Conservation (phyloP, 2,113 vertebrate genomes). For the Rhea americana region DNA sequence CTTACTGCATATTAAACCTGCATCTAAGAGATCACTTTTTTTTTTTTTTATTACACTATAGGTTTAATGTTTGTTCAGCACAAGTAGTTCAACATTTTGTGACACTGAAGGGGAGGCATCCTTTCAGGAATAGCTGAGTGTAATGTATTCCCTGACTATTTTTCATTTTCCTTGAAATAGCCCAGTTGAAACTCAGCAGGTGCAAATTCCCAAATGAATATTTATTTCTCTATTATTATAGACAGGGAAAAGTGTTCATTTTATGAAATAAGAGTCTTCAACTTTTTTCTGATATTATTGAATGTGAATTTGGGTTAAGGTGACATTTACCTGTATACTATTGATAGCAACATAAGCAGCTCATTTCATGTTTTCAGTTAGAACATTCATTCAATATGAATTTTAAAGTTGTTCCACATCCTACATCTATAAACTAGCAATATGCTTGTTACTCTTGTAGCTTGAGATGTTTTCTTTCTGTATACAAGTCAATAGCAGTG, state of each 20-base stretch:
- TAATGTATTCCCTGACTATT: neutral
- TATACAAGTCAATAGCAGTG: neutral
- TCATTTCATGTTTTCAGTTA: neutral
- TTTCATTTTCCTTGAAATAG: neutral
- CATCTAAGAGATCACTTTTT: neutral
- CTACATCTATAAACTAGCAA: neutral
- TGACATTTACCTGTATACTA: neutral
- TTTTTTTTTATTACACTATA: neutral
- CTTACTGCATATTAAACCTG: neutral
- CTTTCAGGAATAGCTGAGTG: neutral
- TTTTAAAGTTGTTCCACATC: constrained; percentile 8
- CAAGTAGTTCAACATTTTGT: neutral
- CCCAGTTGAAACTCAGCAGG: constrained; percentile 21
- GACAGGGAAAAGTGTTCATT: neutral
- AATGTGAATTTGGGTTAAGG: neutral
- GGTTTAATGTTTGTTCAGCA: neutral
- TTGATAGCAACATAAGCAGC: neutral
- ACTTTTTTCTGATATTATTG: neutral
- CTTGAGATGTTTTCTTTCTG: neutral
- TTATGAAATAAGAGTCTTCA: neutral
- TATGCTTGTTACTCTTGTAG: constrained; percentile 15
- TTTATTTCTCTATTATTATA: neutral
- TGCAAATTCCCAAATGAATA: neutral
- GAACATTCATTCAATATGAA: neutral
- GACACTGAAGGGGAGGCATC: neutral